A percentile compares a stretch with the other conserved stretches of the same genome.
These are phyloP conservation scores for Otus sunia DNA, from an alignment of 2,113 vertebrate species.

Conservation along the genomic window DNA sequence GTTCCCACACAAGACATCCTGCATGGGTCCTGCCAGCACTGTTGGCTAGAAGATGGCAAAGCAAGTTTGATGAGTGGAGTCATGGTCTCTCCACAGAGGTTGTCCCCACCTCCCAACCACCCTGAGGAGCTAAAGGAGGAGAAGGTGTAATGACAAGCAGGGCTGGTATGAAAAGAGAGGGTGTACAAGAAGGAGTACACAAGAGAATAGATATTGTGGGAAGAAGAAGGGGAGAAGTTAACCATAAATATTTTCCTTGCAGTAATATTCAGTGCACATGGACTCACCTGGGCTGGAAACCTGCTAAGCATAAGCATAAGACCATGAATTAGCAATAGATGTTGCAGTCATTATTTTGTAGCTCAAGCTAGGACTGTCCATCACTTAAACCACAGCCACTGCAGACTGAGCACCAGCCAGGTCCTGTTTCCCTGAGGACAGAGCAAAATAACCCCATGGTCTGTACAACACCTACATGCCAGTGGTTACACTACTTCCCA, in stretches of 20 bases:
- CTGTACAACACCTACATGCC: not conserved
- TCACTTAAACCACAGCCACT: not conserved
- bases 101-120: not conserved
- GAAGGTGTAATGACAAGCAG: not conserved
- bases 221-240: not conserved
- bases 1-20: not conserved
- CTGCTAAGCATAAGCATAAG: not conserved
- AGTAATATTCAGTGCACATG: not conserved
- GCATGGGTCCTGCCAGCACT: too few species aligned
- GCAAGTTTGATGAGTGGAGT: not conserved
- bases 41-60: not conserved
- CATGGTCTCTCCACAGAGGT: not conserved
- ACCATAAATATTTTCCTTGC: not conserved
- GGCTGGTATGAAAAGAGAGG: not conserved
- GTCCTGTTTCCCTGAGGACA: not conserved
- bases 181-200: rapidly evolving
- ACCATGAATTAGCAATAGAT: not conserved
- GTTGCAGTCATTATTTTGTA: not conserved
- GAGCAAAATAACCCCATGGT: not conserved
- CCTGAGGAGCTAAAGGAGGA: not conserved
- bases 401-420: not conserved
- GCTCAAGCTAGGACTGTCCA: not conserved
- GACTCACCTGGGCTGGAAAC: not conserved
- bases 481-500: not conserved
- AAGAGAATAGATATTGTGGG: not conserved